Base-by-base conservation (phyloP, 2,888 invertebrate species). In the Hypena proboscidalis region DNA sequence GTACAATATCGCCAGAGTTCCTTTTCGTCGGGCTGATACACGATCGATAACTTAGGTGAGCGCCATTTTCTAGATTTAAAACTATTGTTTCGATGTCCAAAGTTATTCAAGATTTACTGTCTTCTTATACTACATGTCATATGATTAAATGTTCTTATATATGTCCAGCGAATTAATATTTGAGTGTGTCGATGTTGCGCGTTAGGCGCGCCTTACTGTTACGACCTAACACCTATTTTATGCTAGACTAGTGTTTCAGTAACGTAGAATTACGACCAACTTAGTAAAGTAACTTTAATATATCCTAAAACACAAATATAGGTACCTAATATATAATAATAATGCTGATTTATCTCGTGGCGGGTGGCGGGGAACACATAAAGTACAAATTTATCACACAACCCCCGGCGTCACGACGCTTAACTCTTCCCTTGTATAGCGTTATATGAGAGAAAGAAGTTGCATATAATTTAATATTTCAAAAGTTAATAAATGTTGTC, bases 301-400 rank as follows among this genome's bases (percentile, higher is more conserved):
- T 81, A 83, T 79, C 78, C 74, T 74, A 68, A 74, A 75, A 81
- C 83, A 85, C 81, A 84, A 83, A 84, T 77, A 73, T 71, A 70
- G 66, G 66, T 70, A 67, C 58, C 49, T 60, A 67, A 67, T 42
- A 59, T 60, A 70, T 76, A 77, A 73, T 67, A 72, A 72, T 62
- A 80, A 79, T 76, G 77, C 66, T 61, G 59, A 73, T 70, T 59
- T 66, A 56, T 63, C 68, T 68, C 66, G 70, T 70, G 74, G 66
- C 67, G 73, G 67, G n/a, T n/a, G n/a, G n/a, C n/a, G n/a, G 68
- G 81, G 85, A 82, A 76, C 70, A 72, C 58, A 78, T 68, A 89
- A 82, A 90, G 90, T 90, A 90, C 90, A 90, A 90, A 90, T 88
- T 88, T 85, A 87, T 85, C 85, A 85, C 65, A 35, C 72, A 70